These are phyloP conservation scores for Zoanthus sociatus DNA, from an alignment of 92 coral and sea anemone genomes.

Conservation along the genomic window DNA sequence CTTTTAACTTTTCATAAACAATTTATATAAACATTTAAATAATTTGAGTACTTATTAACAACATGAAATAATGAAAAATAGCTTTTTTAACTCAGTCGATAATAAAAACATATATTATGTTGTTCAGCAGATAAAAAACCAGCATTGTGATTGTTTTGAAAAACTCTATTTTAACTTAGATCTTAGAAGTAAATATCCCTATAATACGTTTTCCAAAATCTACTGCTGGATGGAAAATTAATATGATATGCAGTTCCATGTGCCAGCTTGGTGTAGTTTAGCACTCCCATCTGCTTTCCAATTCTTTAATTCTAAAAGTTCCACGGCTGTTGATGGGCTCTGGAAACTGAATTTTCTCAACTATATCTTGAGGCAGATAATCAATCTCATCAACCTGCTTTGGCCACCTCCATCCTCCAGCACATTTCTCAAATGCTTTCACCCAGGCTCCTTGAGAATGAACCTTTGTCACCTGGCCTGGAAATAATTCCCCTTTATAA, in stretches of 20 bases:
- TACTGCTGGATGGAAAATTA: conserved; percentile 4
- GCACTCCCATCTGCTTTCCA: conserved; percentile 35
- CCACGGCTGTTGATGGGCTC: conserved; percentile 42
- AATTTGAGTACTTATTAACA: conserved; percentile 16
- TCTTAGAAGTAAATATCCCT: conserved; percentile 8
- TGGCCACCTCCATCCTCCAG: conserved; percentile 50
- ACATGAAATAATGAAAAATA: conserved; percentile 15
- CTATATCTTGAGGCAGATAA: conserved; percentile 31
- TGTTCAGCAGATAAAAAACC: neutral
- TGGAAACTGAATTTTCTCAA: conserved; percentile 32
- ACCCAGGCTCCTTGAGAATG: conserved; percentile 50
- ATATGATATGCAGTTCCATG: neutral
- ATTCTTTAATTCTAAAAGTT: conserved; percentile 29
- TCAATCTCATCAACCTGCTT: conserved; percentile 45
- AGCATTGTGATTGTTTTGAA: conserved; percentile 10
- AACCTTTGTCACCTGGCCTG: conserved; percentile 64
- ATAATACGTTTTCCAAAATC: neutral
- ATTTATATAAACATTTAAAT: conserved; percentile 1
- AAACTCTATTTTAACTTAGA: conserved; percentile 15
- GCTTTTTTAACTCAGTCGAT: neutral
- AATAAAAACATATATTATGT: neutral
- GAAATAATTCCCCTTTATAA: conserved; percentile 61
- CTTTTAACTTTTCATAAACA: conserved; percentile 2
- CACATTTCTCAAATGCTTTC: conserved; percentile 3
- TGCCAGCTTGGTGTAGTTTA: conserved; percentile 13